Base-by-base conservation (phyloP, 2,888 invertebrate genomes). In the Lasius fuliginosus region DNA sequence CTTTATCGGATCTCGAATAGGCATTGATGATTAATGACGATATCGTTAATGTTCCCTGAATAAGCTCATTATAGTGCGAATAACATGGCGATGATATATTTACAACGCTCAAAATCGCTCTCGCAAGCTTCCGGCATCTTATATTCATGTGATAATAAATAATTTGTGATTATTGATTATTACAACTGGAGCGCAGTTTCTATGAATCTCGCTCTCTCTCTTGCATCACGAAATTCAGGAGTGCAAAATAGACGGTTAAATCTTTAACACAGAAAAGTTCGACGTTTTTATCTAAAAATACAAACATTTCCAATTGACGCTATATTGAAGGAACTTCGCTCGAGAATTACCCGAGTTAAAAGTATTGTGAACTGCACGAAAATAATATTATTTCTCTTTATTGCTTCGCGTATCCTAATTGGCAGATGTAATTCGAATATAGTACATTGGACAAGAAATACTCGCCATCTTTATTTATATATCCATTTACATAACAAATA, bases 71-170 rank as follows among this genome's bases (percentile, higher is more conserved):
- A 76, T 2, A 1, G 18, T 9, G 30, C 9, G 12, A 23, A 18
- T 36, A 53, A 18, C 11, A 11, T 15, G 11, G 1, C 4, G 5
- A 46, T n/a, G 62, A 64, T 23, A 33, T 46, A 23, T 56, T 1
- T 27, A 36, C 9, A 4, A 12, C 40, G 30, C 15, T 53, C 12
- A 36, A 40, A 56, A 53, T 53, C n/a, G 6, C 6, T 64, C 9
- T 67, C 15, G 11, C 23, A n/a, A n/a, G 93, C 94, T 91, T 83
- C 94, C 93, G 92, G 49, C 94, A 94, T 92, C 91, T 89, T 30
- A 42, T 86, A 18, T 27, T 11, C 0, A 74, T 18, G 58, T 33
- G 90, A 79, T 94, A 93, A 23, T 53, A 71, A 0, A 76, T 77
- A 87, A 4, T 36, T 36, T 36, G 5, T 5, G 89, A 90, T 0